These are phyloP conservation scores for Telmatochromis brachygnathus DNA, from an alignment of 2,113 vertebrate genomes.

Conservation along the genomic window DNA sequence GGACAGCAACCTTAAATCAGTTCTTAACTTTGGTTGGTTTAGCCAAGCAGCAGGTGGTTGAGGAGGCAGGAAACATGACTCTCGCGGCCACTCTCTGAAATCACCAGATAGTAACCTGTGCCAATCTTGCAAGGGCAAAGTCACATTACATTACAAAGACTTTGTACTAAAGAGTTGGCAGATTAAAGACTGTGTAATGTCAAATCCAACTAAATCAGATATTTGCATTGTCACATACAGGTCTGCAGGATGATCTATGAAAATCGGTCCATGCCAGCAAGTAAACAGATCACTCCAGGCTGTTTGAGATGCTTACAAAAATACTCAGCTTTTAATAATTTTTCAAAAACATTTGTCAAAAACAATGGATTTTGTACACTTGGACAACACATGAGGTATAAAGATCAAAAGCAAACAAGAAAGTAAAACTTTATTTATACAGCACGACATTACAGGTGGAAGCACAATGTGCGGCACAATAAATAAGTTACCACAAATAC, in stretches of 20 bases:
- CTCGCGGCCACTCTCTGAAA: not conserved
- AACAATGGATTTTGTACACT: not conserved
- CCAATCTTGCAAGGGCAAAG: not conserved
- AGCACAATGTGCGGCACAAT: not conserved
- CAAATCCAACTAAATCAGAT: not conserved
- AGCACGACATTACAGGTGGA: not conserved
- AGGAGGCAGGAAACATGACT: not conserved
- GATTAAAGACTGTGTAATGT: not conserved
- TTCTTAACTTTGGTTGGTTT: not conserved
- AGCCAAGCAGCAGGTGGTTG: not conserved
- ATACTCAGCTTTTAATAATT: not conserved
- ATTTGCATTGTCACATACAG: not conserved
- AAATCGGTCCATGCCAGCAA: not conserved
- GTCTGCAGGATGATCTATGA: not conserved
- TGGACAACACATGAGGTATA: not conserved
- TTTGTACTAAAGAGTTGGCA: not conserved
- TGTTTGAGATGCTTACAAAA: not conserved
- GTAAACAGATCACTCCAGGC: not conserved
- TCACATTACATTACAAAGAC: not conserved
- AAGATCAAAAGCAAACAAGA: not conserved
- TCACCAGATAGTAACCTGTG: not conserved
- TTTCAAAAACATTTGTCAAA: not conserved
- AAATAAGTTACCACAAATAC: not conserved
- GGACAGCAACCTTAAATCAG: not conserved
- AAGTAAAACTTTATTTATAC: not conserved